A percentile compares a stretch with the other conserved stretches of the same genome.
Evolutionary conservation across 2,888 invertebrate genomes (phyloP).

Genomic region (Lasioglossum oenotherae): DNA sequence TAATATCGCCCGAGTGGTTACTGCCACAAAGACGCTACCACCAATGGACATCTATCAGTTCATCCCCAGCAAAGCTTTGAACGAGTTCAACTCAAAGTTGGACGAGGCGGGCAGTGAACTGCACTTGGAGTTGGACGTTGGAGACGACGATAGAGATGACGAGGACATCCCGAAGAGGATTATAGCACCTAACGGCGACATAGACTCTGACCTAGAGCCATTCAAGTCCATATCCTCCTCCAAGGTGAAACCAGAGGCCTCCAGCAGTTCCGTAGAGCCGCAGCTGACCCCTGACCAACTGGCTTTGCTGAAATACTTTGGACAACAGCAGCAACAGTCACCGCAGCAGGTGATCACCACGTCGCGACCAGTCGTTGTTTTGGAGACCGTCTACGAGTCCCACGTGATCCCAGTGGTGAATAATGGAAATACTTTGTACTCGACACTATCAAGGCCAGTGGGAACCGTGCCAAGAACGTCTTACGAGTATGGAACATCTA

Average conservation of each 20-base stretch:
- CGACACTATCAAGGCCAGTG: constrained; percentile 92
- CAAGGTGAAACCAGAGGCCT: constrained; percentile 85
- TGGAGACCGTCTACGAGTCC: constrained; percentile 93
- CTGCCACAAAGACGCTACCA: constrained; percentile 95
- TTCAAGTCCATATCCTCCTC: constrained; percentile 87
- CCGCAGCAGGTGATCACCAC: constrained; percentile 90
- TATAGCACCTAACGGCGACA: constrained; percentile 85
- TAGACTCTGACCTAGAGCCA: constrained; percentile 89
- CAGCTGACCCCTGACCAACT: constrained; percentile 89
- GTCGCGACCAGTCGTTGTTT: constrained; percentile 90
- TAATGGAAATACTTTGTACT: constrained; percentile 90
- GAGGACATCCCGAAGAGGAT: constrained; percentile 82
- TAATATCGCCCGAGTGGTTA: constrained; percentile 93
- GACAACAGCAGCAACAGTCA: constrained; percentile 86
- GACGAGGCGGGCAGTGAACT: constrained; percentile 96
- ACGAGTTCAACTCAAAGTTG: constrained; percentile 94
- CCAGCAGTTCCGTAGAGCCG: constrained; percentile 83
- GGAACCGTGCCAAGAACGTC: constrained; percentile 87
- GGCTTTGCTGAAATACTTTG: constrained; percentile 89
- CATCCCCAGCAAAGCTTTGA: constrained; percentile 93
- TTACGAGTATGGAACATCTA: constrained; percentile 89
- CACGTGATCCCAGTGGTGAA: constrained; percentile 92
- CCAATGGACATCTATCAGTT: constrained; percentile 95
- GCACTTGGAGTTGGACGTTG: constrained; percentile 93
- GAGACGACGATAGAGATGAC: constrained; percentile 89